These are phyloP conservation scores for Uropsilus gracilis DNA, from an alignment of 2,113 vertebrate genomes.

Conservation along the genomic window DNA sequence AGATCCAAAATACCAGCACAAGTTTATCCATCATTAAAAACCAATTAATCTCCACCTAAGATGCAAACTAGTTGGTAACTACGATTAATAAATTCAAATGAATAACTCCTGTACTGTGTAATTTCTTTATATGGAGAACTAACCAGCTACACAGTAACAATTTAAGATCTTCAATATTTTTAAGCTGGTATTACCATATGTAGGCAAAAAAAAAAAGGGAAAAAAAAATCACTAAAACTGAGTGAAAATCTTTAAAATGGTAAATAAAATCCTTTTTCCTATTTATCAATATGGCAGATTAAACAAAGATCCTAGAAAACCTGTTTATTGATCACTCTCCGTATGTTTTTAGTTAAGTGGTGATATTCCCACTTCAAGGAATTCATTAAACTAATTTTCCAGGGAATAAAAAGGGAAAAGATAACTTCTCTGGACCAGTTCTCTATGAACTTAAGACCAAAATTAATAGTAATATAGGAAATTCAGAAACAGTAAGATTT, in stretches of 20 bases:
- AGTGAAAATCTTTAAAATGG: conserved; percentile 57
- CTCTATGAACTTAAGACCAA: conserved; percentile 46
- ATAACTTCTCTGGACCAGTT: conserved; percentile 47
- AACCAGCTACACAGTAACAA: conserved; percentile 48
- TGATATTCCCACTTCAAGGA: conserved; percentile 38
- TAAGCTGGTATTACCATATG: conserved; percentile 79
- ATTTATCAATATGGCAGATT: conserved; percentile 78
- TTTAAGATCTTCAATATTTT: conserved; percentile 48
- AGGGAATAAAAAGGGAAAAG: conserved; percentile 34
- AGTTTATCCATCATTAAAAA: conserved; percentile 11
- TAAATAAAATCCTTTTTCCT: conserved; percentile 75
- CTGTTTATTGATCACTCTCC: conserved; percentile 44
- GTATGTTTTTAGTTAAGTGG: conserved; percentile 60
- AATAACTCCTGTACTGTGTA: conserved; percentile 71
- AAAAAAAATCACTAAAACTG: conserved; percentile 73
- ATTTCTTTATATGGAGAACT: conserved; percentile 63
- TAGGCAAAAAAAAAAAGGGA: conserved; percentile 77
- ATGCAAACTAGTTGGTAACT: conserved; percentile 51
- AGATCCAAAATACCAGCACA: conserved; percentile 38
- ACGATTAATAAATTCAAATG: conserved; percentile 54
- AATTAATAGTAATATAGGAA: background rate
- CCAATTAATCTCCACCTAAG: conserved; percentile 29
- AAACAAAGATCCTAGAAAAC: conserved; percentile 60
- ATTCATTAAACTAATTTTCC: conserved; percentile 39
- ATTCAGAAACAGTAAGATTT: conserved; percentile 50